Conservation (phyloP, 92 coral and sea anemone species). For the Blastomussa wellsi region DNA sequence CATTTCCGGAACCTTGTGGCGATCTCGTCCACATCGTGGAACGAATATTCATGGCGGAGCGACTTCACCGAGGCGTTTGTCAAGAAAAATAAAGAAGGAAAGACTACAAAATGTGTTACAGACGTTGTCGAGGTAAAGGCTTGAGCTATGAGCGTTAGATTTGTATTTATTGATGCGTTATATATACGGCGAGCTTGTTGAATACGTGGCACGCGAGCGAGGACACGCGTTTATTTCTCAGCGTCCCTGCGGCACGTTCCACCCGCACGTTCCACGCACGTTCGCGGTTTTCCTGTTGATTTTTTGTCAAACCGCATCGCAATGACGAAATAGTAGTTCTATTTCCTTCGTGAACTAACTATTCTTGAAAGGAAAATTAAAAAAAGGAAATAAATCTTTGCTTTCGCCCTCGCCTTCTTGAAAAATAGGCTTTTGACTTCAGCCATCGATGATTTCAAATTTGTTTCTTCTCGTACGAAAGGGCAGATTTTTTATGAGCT, state of each 20-base stretch:
- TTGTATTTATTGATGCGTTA: not conserved
- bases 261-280: not conserved
- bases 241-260: not conserved
- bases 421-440: not conserved
- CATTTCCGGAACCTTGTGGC: conserved; percentile 51
- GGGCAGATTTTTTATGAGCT: no score
- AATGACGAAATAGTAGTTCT: not conserved
- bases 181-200: not conserved
- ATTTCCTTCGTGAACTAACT: not conserved
- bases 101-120: conserved; percentile 45
- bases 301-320: not conserved
- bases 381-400: no score
- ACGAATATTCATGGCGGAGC: conserved; percentile 70
- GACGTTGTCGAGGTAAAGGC: conserved; percentile 67
- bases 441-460: no score
- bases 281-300: not conserved
- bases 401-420: not conserved
- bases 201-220: not conserved
- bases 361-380: no score
- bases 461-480: no score
- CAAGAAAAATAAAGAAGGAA: conserved; percentile 43
- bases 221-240: not conserved
- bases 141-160: not conserved
- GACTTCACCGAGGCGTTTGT: conserved; percentile 69
- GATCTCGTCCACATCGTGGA: conserved; percentile 56